phyloP scores from a whole-genome alignment of 2,113 vertebrate species.

The Pteruthius melanotis region DNA sequence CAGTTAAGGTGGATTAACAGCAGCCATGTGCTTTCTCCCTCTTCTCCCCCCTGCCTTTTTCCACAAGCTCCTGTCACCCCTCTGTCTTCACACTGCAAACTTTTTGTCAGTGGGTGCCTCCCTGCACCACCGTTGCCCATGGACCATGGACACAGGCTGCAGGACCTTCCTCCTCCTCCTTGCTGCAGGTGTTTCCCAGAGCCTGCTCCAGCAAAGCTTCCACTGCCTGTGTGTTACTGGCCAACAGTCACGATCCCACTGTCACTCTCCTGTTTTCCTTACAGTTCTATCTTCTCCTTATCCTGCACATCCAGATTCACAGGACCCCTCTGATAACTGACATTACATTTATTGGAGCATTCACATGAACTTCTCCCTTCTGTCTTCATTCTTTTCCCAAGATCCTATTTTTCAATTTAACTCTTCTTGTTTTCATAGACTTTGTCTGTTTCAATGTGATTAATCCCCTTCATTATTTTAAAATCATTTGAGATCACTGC shows the following conservation, averaged over 20 bases:
- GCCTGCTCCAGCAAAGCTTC: neutral
- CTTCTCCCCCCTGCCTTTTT: neutral
- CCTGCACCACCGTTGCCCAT: neutral
- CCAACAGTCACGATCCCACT: neutral
- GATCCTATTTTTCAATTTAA: constrained; percentile 52
- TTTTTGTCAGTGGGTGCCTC: neutral
- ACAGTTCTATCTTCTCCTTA: neutral
- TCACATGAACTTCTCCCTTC: constrained; percentile 10
- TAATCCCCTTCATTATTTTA: constrained; percentile 42
- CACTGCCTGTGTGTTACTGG: neutral
- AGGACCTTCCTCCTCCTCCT: neutral
- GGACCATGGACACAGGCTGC: neutral
- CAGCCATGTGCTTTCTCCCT: neutral
- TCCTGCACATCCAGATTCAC: neutral
- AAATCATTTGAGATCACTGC: constrained; percentile 37
- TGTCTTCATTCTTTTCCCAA: constrained; percentile 26
- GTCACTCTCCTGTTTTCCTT: neutral
- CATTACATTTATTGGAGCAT: constrained; percentile 26
- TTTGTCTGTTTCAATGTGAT: constrained; percentile 61
- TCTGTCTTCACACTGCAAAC: neutral
- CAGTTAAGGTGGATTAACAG: neutral
- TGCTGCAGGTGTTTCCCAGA: neutral
- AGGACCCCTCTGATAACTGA: neutral
- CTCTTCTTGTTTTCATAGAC: constrained; percentile 51
- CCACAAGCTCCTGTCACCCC: neutral